These are phyloP conservation scores for Timema cristinae DNA, from an alignment of 2,888 invertebrate genomes.

Conservation along the genomic window DNA sequence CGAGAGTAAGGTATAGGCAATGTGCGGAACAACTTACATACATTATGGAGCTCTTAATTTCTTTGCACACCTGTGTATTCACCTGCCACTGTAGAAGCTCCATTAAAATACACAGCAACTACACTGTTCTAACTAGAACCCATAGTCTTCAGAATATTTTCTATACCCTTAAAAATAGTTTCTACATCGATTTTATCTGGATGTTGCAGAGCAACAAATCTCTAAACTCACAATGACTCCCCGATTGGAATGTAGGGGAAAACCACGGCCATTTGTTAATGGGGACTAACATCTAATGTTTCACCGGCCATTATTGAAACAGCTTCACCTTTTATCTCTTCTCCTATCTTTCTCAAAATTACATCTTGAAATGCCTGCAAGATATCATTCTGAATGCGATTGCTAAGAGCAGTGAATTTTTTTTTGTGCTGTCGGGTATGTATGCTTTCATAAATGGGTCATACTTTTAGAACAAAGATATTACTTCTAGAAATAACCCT, in stretches of 20 bases:
- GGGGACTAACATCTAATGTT: slow-evolving; percentile 1
- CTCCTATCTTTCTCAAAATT: neutral
- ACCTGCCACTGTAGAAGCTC: slow-evolving; percentile 8
- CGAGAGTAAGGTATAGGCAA: slow-evolving; percentile 5
- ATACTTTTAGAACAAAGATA: slow-evolving; percentile 2
- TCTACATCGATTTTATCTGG: neutral
- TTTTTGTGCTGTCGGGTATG: neutral
- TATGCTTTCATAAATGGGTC: neutral
- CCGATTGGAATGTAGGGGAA: neutral
- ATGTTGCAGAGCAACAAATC: neutral
- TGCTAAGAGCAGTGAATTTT: too few relatives aligned
- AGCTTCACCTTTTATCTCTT: neutral
- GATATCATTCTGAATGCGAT: neutral
- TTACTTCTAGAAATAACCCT: neutral
- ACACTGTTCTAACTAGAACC: slow-evolving; percentile 2
- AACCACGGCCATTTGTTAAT: slow-evolving; percentile 4
- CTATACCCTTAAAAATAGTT: slow-evolving; percentile 9
- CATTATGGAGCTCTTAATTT: slow-evolving; percentile 6
- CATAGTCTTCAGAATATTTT: neutral
- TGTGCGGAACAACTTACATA: neutral
- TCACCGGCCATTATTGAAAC: neutral
- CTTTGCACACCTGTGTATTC: neutral
- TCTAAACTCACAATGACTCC: neutral
- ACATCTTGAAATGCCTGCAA: neutral
- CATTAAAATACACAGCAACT: neutral